Percentiles rank a stretch among this genome's conserved stretches.
Evolutionary conservation across 2,888 invertebrate genomes (phyloP).

Genomic region (Aelia acuminata): DNA sequence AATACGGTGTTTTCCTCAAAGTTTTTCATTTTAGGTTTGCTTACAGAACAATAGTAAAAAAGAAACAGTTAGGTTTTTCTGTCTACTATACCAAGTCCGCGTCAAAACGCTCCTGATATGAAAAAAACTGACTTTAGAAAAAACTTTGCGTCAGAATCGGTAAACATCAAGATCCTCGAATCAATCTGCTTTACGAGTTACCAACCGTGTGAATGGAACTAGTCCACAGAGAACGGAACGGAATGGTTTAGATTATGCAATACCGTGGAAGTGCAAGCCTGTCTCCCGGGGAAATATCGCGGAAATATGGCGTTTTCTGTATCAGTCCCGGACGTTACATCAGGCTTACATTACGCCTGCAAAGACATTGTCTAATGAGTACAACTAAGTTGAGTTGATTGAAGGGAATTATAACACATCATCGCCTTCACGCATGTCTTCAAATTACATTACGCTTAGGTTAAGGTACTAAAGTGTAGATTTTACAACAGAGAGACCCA

Average conservation of each 20-base stretch:
- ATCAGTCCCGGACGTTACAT: background rate
- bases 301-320: conserved; percentile 19
- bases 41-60: too few relatives aligned
- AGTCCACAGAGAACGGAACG: background rate
- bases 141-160: background rate
- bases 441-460: too few relatives aligned
- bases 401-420: too few relatives aligned
- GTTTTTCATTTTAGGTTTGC: background rate
- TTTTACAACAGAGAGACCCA: too few relatives aligned
- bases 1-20: background rate
- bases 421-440: background rate
- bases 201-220: background rate
- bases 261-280: background rate
- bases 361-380: background rate
- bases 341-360: background rate
- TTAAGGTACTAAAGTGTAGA: too few relatives aligned
- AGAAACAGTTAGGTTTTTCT: too few relatives aligned
- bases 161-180: background rate
- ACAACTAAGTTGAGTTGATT: background rate
- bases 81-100: too few relatives aligned
- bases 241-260: background rate
- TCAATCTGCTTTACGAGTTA: background rate
- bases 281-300: background rate
- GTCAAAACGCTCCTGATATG: too few relatives aligned
- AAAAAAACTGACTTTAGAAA: background rate